These are phyloP conservation scores for Oopsacas minuta DNA, from an alignment of 37 sponge, comb jelly and placozoan genomes.

Conservation along the genomic window DNA sequence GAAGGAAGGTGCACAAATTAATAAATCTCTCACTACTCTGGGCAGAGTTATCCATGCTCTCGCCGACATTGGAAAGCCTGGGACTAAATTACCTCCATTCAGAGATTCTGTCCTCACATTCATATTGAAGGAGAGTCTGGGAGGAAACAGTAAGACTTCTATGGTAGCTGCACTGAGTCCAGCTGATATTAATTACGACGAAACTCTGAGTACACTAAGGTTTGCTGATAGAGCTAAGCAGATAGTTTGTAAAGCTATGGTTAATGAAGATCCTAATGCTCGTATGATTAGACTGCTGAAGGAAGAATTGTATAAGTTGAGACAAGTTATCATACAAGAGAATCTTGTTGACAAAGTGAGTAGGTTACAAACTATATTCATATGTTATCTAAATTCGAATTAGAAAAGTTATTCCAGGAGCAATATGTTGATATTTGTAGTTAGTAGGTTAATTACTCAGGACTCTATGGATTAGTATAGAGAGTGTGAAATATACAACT, in stretches of 20 bases:
- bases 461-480: too few relatives aligned
- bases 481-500: too few relatives aligned
- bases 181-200: constrained; percentile 91
- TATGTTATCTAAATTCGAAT: neutral
- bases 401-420: too few relatives aligned
- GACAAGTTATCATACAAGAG: constrained; percentile 69
- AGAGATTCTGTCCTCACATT: constrained; percentile 89
- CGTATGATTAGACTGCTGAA: constrained; percentile 83
- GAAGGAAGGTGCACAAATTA: constrained; percentile 92
- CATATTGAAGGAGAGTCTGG: constrained; percentile 81
- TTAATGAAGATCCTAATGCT: constrained; percentile 96
- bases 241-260: constrained; percentile 84
- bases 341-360: constrained; percentile 73
- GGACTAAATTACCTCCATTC: constrained; percentile 35
- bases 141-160: constrained; percentile 69
- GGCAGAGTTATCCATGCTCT: constrained; percentile 83
- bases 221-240: constrained; percentile 86
- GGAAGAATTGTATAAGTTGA: constrained; percentile 63
- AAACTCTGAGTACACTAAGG: constrained; percentile 83
- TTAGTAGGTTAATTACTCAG: too few relatives aligned
- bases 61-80: constrained; percentile 50
- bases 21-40: constrained; percentile 90
- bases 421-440: too few relatives aligned
- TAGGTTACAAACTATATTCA: neutral
- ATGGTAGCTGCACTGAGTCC: constrained; percentile 94